phyloP scores from a whole-genome alignment of 2,797 vertebrate species.

The Brachymystax lenok region DNA sequence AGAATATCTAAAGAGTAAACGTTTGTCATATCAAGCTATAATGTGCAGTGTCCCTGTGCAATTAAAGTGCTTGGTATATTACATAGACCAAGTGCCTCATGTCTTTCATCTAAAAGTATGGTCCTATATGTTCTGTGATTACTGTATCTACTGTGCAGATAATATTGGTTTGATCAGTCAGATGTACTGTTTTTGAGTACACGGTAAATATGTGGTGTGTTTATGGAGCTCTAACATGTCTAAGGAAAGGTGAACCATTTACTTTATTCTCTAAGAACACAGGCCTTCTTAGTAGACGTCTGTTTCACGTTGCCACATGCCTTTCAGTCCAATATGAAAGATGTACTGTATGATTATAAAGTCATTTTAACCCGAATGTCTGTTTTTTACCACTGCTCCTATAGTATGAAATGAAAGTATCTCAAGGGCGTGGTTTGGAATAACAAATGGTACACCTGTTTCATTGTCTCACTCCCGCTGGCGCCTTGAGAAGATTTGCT shows the following conservation, averaged over 20 bases:
- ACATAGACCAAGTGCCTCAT: conserved; percentile 61
- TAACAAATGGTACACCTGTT: conserved; percentile 34
- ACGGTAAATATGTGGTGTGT: not conserved
- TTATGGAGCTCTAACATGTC: not conserved
- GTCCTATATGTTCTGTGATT: conserved; percentile 31
- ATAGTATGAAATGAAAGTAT: conserved; percentile 13
- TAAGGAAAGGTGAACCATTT: not conserved
- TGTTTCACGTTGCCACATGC: conserved; percentile 41
- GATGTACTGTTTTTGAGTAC: not conserved
- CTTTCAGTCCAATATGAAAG: conserved; percentile 34
- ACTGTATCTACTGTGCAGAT: conserved; percentile 14
- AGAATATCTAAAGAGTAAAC: not conserved
- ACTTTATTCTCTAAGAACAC: not conserved
- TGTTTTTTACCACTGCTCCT: not conserved
- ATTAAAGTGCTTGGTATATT: conserved; percentile 32
- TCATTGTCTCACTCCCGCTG: conserved; percentile 44
- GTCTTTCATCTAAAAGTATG: conserved; percentile 32
- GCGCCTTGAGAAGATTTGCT: conserved; percentile 29
- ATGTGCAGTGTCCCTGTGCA: conserved; percentile 43
- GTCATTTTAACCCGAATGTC: conserved; percentile 37
- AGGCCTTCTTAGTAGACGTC: not conserved
- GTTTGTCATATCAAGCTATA: not conserved
- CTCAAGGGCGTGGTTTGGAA: conserved; percentile 6
- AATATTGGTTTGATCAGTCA: not conserved
- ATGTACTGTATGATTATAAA: conserved; percentile 62